Evolutionary conservation across 2,113 vertebrate genomes (phyloP).

Genomic region (Sylvia atricapilla): DNA sequence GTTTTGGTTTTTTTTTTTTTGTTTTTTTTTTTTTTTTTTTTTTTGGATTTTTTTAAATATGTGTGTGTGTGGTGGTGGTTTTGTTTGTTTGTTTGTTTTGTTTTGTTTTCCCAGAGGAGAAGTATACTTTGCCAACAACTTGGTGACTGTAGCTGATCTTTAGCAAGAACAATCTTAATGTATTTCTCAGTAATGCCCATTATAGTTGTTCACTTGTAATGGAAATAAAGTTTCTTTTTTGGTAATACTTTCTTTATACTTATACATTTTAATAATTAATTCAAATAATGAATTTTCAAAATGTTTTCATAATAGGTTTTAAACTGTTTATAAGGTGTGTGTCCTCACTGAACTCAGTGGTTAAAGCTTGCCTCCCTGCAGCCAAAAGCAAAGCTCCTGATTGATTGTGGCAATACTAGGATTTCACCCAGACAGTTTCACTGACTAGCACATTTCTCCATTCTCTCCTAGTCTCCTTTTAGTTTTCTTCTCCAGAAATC

Average conservation of each 20-base stretch:
- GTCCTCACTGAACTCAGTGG: neutral
- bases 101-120: neutral
- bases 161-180: neutral
- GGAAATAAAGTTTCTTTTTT: neutral
- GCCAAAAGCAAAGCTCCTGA: neutral
- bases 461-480: neutral
- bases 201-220: neutral
- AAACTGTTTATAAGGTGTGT: neutral
- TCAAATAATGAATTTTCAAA: neutral
- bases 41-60: neutral
- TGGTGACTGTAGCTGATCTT: neutral
- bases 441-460: neutral
- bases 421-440: neutral
- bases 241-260: neutral
- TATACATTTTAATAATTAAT: neutral
- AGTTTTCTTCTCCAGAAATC: neutral
- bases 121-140: neutral
- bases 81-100: too few species aligned
- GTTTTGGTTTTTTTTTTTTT: neutral
- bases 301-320: neutral
- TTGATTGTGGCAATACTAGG: neutral
- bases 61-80: too few species aligned
- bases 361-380: neutral
- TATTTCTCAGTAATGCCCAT: neutral
- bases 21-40: neutral